These are phyloP conservation scores for Erpornis zantholeuca DNA, from an alignment of 2,113 vertebrate genomes.

Conservation along the genomic window DNA sequence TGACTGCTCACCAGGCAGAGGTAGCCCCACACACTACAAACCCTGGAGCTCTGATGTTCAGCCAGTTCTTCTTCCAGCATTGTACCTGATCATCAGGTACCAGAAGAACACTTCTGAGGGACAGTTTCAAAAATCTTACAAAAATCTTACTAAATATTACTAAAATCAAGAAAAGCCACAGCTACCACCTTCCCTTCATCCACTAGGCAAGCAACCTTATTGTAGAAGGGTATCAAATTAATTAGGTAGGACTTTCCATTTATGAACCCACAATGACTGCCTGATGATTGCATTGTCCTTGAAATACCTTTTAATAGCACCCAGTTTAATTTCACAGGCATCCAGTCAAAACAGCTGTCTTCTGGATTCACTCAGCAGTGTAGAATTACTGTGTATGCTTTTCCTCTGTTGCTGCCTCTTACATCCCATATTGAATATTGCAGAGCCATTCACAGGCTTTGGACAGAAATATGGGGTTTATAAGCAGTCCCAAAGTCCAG, in stretches of 20 bases:
- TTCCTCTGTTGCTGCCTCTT: not conserved
- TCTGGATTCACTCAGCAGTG: not conserved
- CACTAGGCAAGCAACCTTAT: too few relatives aligned
- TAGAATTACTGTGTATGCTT: not conserved
- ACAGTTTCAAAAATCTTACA: not conserved
- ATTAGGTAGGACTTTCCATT: not conserved
- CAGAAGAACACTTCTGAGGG: not conserved
- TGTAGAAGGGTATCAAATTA: not conserved
- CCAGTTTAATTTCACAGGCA: not conserved
- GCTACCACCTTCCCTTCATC: not conserved
- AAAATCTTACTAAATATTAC: not conserved
- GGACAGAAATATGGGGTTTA: not conserved
- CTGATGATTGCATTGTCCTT: not conserved
- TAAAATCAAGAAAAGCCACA: not conserved
- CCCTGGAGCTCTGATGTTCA: fast-evolving
- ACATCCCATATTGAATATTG: not conserved
- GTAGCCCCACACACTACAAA: not conserved
- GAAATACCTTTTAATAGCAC: not conserved
- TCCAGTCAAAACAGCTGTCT: not conserved
- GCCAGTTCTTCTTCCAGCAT: not conserved
- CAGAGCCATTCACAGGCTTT: not conserved
- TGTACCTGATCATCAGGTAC: not conserved
- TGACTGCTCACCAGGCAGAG: not conserved
- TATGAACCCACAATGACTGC: not conserved
- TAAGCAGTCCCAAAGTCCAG: not conserved